These are phyloP conservation scores for Clupea harengus DNA, from an alignment of 2,113 vertebrate genomes.

Conservation along the genomic window DNA sequence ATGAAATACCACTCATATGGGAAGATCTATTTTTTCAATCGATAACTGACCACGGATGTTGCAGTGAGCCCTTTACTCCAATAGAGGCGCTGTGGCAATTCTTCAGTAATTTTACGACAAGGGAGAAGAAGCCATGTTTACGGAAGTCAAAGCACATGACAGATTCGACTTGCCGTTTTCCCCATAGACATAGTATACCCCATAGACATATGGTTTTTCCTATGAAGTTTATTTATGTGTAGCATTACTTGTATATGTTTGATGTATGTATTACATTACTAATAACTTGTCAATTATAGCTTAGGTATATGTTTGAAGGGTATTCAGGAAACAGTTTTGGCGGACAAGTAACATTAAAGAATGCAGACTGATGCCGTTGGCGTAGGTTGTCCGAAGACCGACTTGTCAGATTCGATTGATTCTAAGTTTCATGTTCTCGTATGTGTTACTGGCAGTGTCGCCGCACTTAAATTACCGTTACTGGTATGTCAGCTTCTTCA, in stretches of 20 bases:
- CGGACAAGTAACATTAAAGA: neutral
- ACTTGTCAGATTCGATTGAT: conserved; percentile 45
- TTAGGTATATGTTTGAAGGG: neutral
- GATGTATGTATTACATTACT: neutral
- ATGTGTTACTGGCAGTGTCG: conserved; percentile 91
- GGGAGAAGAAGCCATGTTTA: conserved; percentile 50
- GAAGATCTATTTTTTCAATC: neutral
- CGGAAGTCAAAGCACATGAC: conserved; percentile 55
- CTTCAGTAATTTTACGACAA: neutral
- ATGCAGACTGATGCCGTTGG: conserved; percentile 53
- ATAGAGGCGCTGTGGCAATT: conserved; percentile 15
- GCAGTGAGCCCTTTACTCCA: neutral
- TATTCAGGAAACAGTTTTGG: neutral
- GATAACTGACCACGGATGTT: neutral
- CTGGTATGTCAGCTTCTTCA: conserved; percentile 77
- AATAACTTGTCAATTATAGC: neutral
- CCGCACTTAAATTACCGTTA: conserved; percentile 86
- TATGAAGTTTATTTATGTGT: neutral
- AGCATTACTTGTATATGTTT: neutral
- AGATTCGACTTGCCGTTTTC: neutral
- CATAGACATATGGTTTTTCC: too few relatives aligned
- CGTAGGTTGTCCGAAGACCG: neutral
- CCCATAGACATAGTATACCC: too few relatives aligned
- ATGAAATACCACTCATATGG: neutral
- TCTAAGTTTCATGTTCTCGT: conserved; percentile 70